phyloP scores from a whole-genome alignment of 2,797 vertebrate species.

The Pempheris klunzingeri region DNA sequence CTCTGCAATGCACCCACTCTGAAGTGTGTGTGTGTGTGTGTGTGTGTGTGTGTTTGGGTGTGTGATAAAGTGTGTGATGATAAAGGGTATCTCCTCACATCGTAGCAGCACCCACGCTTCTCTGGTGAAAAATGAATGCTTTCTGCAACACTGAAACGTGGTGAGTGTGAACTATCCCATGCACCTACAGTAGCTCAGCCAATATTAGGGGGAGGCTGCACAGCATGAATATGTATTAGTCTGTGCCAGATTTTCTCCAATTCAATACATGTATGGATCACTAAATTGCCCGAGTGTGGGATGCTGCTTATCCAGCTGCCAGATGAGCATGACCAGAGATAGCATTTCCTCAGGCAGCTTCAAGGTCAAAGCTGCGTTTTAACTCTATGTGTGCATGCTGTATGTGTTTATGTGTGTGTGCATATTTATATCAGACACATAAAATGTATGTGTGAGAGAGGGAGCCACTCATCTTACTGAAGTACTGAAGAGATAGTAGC shows the following conservation, averaged over 20 bases:
- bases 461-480: conserved; percentile 15
- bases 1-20: conserved; percentile 60
- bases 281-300: conserved; percentile 24
- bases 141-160: conserved; percentile 26
- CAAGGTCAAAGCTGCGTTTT: conserved; percentile 50
- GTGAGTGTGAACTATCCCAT: not conserved
- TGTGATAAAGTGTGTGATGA: too few species aligned
- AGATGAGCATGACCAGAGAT: conserved; percentile 54
- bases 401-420: conserved; percentile 34
- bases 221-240: conserved; percentile 41
- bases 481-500: conserved; percentile 22
- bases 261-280: conserved; percentile 40
- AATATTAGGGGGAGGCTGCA: conserved; percentile 4
- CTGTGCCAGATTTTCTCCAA: conserved; percentile 2
- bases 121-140: conserved; percentile 40
- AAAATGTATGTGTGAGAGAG: not conserved
- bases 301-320: conserved; percentile 35
- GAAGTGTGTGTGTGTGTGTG: conserved; percentile 21
- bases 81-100: conserved; percentile 42
- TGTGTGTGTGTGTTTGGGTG: conserved; percentile 13
- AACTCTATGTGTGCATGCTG: conserved; percentile 18
- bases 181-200: not conserved
- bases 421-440: conserved; percentile 11
- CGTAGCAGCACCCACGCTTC: conserved; percentile 30
- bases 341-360: conserved; percentile 45